Conservation (phyloP, 2,888 invertebrate species). For the Drosophila anomalata region DNA sequence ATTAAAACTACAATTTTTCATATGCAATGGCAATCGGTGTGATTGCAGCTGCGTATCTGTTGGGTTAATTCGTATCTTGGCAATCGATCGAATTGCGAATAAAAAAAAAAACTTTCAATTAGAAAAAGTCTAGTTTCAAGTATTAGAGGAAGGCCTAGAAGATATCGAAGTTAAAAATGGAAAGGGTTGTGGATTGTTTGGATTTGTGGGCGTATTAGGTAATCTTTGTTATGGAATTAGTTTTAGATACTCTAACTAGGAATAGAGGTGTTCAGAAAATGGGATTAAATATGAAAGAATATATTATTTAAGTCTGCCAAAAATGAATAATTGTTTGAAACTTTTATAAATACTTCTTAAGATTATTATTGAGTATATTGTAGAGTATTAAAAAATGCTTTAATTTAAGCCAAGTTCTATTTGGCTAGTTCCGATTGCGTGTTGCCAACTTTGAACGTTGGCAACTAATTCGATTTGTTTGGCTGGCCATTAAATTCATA, state of each 20-base stretch:
- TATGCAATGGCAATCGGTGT: slow-evolving; percentile 42
- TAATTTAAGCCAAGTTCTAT: slow-evolving; percentile 8
- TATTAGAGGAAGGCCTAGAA: slow-evolving; percentile 26
- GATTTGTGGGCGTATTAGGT: slow-evolving; percentile 67
- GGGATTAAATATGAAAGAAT: background rate
- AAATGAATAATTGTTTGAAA: no score
- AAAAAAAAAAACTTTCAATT: slow-evolving; percentile 53
- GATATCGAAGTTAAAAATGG: slow-evolving; percentile 24
- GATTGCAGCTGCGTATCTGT: slow-evolving; percentile 42
- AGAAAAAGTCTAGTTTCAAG: slow-evolving; percentile 47
- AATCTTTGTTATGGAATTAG: slow-evolving; percentile 80
- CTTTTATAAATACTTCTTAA: no score
- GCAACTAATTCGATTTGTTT: slow-evolving; percentile 71
- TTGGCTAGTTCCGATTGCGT: slow-evolving; percentile 53
- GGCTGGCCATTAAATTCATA: slow-evolving; percentile 46
- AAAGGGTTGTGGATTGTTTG: slow-evolving; percentile 21
- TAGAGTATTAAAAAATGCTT: background rate
- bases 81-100: slow-evolving; percentile 61
- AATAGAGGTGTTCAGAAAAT: background rate
- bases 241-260: slow-evolving; percentile 46
- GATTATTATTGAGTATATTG: background rate
- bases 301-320: no score
- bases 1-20: slow-evolving; percentile 68
- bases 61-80: slow-evolving; percentile 67
- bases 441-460: slow-evolving; percentile 54